Evolutionary conservation across 2,797 vertebrate species (phyloP).

Genomic region (Gymnothorax javanicus): DNA sequence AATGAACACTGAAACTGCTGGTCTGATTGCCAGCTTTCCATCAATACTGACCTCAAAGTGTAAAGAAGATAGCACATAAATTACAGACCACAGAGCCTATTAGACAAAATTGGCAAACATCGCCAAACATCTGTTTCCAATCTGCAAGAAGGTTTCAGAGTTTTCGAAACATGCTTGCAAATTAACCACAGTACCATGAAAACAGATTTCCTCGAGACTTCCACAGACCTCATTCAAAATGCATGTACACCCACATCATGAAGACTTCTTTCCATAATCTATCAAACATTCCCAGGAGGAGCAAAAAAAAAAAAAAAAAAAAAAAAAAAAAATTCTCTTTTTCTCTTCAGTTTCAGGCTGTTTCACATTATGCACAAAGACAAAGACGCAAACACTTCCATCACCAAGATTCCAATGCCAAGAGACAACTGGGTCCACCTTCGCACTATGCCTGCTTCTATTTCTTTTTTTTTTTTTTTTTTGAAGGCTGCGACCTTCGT

Average conservation of each 20-base stretch:
- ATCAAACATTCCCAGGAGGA: background rate
- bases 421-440: too few relatives aligned
- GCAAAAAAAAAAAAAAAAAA: too few relatives aligned
- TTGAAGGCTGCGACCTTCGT: too few relatives aligned
- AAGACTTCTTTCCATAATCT: background rate
- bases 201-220: too few relatives aligned
- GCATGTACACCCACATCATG: background rate
- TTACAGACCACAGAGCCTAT: background rate
- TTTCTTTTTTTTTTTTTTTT: too few relatives aligned
- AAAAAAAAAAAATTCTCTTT: too few relatives aligned
- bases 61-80: background rate
- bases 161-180: background rate
- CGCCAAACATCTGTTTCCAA: background rate
- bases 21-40: background rate
- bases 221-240: background rate
- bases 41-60: background rate
- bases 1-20: background rate
- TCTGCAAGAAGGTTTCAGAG: background rate
- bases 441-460: too few relatives aligned
- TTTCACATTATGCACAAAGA: too few relatives aligned
- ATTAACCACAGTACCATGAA: too few relatives aligned
- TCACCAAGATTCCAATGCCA: too few relatives aligned
- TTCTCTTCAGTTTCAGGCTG: too few relatives aligned
- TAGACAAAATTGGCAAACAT: background rate
- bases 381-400: too few relatives aligned